Evolutionary conservation across 2,113 vertebrate species (phyloP), one percentile per base, ranked within the genome.

Genomic region (Macheiramphus alcinus): DNA sequence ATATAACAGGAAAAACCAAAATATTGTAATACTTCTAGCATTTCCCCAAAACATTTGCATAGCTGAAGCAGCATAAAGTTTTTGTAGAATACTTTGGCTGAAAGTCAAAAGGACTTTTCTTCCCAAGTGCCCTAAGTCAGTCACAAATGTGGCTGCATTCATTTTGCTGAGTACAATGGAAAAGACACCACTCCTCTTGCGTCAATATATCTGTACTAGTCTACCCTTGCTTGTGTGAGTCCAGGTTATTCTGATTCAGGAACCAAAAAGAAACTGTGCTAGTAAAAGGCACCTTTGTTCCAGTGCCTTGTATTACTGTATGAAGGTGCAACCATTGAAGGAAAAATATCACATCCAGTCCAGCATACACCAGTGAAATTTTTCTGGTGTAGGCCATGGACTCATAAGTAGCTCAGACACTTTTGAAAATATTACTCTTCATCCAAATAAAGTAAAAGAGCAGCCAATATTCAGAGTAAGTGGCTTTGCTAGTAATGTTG

Each of bases 361-460:
- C 53, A 68, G 29, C 42, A 16, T 59, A 62, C 43, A 29, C 48
- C 42, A 53, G 59, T 90, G 45, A 93, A 47, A 25, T 72, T 89
- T 88, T 87, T 89, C 70, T 94, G 47, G 18, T 91, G 66, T 38
- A 85, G 61, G 32, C 83, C 58, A 11, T 48, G 48, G 80, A 59
- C 75, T 87, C 32, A 20, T 93, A 62, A 80, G 90, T 90, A 86
- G 90, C 61, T 81, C 61, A 89, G 80, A 85, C 62, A 75, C 56
- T 87, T 93, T 42, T 82, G 36, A 95, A 97, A 95, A 93, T 95
- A 89, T 10, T 90, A 43, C 32, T 80, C 18, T 81, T 91, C 80
- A 94, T 96, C 91, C 91, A 97, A 94, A 84, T 87, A 93, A 97
- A 96, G 92, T 96, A 89, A 82, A 85, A 90, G 58, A 95, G 36